A percentile compares a stretch with the other conserved stretches of the same genome.
These are phyloP conservation scores for Cryptocheilus praepositus DNA, from an alignment of 2,888 invertebrate species.

Conservation along the genomic window DNA sequence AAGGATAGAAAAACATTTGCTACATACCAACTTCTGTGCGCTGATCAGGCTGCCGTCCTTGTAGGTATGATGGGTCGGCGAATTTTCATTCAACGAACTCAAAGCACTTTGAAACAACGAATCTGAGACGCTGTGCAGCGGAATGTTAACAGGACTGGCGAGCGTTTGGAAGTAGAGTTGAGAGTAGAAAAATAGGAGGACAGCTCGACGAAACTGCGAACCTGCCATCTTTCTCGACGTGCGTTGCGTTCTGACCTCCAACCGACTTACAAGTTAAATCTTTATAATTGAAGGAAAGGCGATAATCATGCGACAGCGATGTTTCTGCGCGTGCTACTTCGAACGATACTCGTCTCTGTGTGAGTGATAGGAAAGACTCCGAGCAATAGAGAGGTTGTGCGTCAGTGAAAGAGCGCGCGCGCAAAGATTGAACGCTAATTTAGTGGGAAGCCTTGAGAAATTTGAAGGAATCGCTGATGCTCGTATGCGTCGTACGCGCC, in stretches of 20 bases:
- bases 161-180: conserved; percentile 13
- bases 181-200: conserved; percentile 25
- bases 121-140: conserved; percentile 52
- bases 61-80: conserved; percentile 61
- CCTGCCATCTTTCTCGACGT: conserved; percentile 48
- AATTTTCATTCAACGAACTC: conserved; percentile 60
- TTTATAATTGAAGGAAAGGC: conserved; percentile 22
- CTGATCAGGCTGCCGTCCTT: conserved; percentile 63
- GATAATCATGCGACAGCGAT: conserved; percentile 10
- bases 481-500: no score
- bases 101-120: conserved; percentile 61
- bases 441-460: no score
- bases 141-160: conserved; percentile 50
- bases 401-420: no score
- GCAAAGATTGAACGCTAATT: no score
- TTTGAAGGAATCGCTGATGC: no score
- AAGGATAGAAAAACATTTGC: background rate
- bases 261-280: conserved; percentile 29
- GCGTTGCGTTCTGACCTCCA: conserved; percentile 29
- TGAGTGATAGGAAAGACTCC: no score
- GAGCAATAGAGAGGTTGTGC: no score
- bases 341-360: conserved; percentile 21
- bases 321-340: background rate
- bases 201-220: conserved; percentile 13
- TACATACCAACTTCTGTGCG: conserved; percentile 65